Evolutionary conservation across 2,888 invertebrate genomes (phyloP), one percentile per base, ranked within the genome.

Genomic region (Phortica okadai): DNA sequence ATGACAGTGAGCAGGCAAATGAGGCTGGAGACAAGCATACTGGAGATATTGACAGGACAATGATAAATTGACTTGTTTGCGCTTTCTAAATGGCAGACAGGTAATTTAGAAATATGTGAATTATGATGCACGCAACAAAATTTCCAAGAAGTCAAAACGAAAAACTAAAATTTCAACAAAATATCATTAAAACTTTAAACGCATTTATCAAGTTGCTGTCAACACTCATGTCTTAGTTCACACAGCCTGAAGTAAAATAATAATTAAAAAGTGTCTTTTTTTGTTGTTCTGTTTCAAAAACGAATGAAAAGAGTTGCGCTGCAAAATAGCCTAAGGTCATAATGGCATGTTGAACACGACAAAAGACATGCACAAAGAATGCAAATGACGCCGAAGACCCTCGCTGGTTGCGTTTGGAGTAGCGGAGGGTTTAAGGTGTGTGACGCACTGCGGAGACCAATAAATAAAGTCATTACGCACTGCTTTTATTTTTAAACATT

Each of bases 401-500:
- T 59, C 59, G 7, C n/a, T 11, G n/a, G 25, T 6, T 59, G 10
- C 59, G n/a, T 21, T 7, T 59, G 8, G n/a, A 21, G 16, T 5
- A 56, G 14, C 25, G 54, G n/a, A n/a, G 70, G 54, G 56, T 54
- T 62, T 7, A 21, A 62, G 21, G 11, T 25, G 11, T 14, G 69
- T 25, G 69, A 7, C 11, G 41, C 66, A 72, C 56, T 72, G 70
- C 70, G 54, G 70, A n/a, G 72, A 76, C 72, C 76, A 84, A 86
- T 86, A 86, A 87, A 86, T 86, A 86, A 86, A 86, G 87, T 82
- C 85, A 87, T 86, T 86, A 86, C 87, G 82, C 87, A 83, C 82
- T 76, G 75, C 72, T 62, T 75, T 11, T 10, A 11, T 14, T 16
- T 74, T 62, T 62, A 50, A 50, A 6, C 8, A 50, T 5, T 59